Evolutionary conservation across 2,888 invertebrate genomes (phyloP).

Genomic region (Malachius bipustulatus): DNA sequence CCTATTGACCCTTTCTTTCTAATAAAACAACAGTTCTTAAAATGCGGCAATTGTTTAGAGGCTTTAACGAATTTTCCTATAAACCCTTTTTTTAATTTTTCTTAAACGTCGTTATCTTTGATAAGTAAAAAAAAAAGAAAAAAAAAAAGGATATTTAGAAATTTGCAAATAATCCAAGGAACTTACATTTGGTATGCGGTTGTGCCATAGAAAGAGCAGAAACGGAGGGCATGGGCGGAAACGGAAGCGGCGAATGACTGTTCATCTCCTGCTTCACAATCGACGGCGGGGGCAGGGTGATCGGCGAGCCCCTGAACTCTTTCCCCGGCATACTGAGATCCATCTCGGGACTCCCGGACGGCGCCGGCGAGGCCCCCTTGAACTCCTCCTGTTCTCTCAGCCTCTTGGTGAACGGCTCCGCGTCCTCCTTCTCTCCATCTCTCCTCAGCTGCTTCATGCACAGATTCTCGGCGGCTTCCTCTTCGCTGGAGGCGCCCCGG

Average conservation of each 20-base stretch:
- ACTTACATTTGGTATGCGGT: constrained; percentile 62
- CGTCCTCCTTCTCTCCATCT: constrained; percentile 18
- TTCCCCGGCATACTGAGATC: constrained; percentile 32
- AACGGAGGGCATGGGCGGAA: constrained; percentile 61
- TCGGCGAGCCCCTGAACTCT: constrained; percentile 34
- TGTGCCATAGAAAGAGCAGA: constrained; percentile 69
- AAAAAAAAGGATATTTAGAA: constrained; percentile 9
- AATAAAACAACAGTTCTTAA: too few species aligned
- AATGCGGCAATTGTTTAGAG: too few species aligned
- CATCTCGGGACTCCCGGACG: constrained; percentile 30
- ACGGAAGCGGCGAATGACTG: constrained; percentile 46
- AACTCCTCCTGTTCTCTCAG: constrained; percentile 11
- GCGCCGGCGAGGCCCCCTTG: constrained; percentile 24
- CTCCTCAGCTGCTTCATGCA: constrained; percentile 46
- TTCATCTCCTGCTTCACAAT: constrained; percentile 34
- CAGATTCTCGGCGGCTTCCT: constrained; percentile 45
- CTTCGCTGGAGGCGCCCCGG: constrained; percentile 23
- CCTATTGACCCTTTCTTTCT: too few species aligned
- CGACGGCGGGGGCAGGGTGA: constrained; percentile 40
- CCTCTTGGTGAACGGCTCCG: too few species aligned
- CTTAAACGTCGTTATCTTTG: neutral
- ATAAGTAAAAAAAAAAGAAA: neutral
- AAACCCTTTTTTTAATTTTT: too few species aligned
- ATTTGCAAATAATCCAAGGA: constrained; percentile 8
- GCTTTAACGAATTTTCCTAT: too few species aligned